These are phyloP conservation scores for Chaetophractus vellerosus DNA, from an alignment of 2,797 vertebrate species.

Conservation along the genomic window DNA sequence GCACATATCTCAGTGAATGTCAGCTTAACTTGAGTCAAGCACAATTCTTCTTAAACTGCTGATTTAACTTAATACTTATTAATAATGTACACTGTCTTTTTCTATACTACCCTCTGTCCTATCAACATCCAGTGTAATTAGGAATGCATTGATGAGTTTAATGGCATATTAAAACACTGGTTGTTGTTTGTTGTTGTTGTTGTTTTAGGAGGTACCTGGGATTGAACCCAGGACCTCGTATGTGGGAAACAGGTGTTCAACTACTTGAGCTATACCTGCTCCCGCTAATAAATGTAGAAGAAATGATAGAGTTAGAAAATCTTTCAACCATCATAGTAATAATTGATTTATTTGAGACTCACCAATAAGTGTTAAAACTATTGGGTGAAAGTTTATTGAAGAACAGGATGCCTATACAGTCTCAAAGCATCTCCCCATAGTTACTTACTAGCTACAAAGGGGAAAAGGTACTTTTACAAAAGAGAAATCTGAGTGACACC, in stretches of 20 bases:
- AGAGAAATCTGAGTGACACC: background rate
- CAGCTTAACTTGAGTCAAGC: conserved; percentile 11
- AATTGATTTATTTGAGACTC: background rate
- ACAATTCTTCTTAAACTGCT: background rate
- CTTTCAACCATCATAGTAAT: background rate
- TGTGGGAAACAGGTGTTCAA: no score
- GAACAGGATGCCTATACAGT: background rate
- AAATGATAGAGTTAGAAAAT: conserved; percentile 34
- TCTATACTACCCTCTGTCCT: background rate
- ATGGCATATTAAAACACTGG: conserved; percentile 17
- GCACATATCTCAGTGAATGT: background rate
- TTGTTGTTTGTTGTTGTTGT: no score
- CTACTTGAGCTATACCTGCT: background rate
- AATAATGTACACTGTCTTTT: background rate
- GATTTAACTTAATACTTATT: conserved; percentile 39
- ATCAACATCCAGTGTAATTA: background rate
- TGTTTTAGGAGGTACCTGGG: no score
- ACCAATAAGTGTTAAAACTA: background rate
- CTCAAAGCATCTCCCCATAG: background rate
- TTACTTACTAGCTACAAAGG: background rate
- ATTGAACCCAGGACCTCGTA: no score
- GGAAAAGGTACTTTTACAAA: background rate
- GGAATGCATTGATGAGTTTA: conserved; percentile 46
- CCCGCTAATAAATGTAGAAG: conserved; percentile 22
- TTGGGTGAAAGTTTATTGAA: background rate